Percentiles rank a stretch among this genome's conserved stretches.
These are phyloP conservation scores for Triplophysa bombifrons DNA, from an alignment of 2,797 vertebrate genomes.

Conservation along the genomic window DNA sequence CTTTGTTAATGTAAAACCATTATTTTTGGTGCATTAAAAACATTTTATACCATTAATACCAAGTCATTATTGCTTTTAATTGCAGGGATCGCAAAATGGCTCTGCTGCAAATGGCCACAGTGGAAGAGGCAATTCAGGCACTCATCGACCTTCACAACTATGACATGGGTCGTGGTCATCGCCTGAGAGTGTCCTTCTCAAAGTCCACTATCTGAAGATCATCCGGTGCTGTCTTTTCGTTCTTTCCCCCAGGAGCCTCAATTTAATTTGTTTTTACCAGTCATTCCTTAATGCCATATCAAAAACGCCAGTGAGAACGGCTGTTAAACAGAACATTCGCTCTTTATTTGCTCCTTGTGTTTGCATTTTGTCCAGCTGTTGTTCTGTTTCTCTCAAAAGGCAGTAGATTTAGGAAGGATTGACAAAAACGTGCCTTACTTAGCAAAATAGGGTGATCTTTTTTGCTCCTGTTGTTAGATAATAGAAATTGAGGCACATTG, in stretches of 20 bases:
- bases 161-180: conserved; percentile 95
- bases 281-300: conserved; percentile 61
- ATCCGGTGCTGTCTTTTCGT: conserved; percentile 1
- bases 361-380: conserved; percentile 74
- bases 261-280: conserved; percentile 56
- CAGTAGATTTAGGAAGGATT: conserved; percentile 76
- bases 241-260: conserved; percentile 55
- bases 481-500: conserved; percentile 75
- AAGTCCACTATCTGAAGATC: conserved; percentile 92
- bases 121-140: conserved; percentile 95
- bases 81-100: conserved; percentile 98
- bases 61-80: neutral
- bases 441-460: conserved; percentile 53
- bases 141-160: conserved; percentile 99
- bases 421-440: conserved; percentile 87
- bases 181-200: conserved; percentile 99
- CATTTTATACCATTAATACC: neutral
- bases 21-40: neutral
- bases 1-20: neutral
- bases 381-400: conserved; percentile 71
- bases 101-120: conserved; percentile 96
- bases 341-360: conserved; percentile 19
- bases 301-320: conserved; percentile 30
- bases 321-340: conserved; percentile 1
- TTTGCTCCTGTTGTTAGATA: conserved; percentile 37